These are phyloP conservation scores for Cyaniris semiargus DNA, from an alignment of 2,888 invertebrate genomes.

Conservation along the genomic window DNA sequence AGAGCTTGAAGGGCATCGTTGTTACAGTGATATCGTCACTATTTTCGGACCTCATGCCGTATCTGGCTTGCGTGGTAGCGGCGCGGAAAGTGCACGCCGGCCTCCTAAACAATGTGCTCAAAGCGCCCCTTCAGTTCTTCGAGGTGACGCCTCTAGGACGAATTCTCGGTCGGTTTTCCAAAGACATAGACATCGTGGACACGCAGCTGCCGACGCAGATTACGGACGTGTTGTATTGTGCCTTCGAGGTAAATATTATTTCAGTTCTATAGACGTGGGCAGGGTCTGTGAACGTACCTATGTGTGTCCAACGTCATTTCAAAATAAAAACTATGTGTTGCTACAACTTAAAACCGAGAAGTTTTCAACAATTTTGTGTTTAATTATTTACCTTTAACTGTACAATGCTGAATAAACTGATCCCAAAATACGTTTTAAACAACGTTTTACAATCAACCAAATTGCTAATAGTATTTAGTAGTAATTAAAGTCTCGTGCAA, in stretches of 20 bases:
- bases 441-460: neutral
- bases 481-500: too few relatives aligned
- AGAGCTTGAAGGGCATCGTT: slow-evolving; percentile 47
- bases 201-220: slow-evolving; percentile 83
- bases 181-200: slow-evolving; percentile 88
- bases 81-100: slow-evolving; percentile 81
- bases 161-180: slow-evolving; percentile 86
- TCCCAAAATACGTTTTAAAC: slow-evolving; percentile 49
- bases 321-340: neutral
- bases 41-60: slow-evolving; percentile 84
- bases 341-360: too few relatives aligned
- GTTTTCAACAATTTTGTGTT: neutral
- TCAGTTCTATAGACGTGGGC: slow-evolving; percentile 28
- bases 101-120: slow-evolving; percentile 82
- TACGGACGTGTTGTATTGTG: slow-evolving; percentile 85
- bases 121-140: slow-evolving; percentile 87
- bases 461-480: too few relatives aligned
- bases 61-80: slow-evolving; percentile 85
- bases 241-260: slow-evolving; percentile 83
- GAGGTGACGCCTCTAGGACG: slow-evolving; percentile 89
- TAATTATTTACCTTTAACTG: slow-evolving; percentile 31
- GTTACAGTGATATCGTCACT: slow-evolving; percentile 85
- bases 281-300: neutral
- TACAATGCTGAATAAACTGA: slow-evolving; percentile 58
- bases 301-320: neutral